phyloP scores from a whole-genome alignment of 2,113 vertebrate species.

The Pycnonotus jocosus region DNA sequence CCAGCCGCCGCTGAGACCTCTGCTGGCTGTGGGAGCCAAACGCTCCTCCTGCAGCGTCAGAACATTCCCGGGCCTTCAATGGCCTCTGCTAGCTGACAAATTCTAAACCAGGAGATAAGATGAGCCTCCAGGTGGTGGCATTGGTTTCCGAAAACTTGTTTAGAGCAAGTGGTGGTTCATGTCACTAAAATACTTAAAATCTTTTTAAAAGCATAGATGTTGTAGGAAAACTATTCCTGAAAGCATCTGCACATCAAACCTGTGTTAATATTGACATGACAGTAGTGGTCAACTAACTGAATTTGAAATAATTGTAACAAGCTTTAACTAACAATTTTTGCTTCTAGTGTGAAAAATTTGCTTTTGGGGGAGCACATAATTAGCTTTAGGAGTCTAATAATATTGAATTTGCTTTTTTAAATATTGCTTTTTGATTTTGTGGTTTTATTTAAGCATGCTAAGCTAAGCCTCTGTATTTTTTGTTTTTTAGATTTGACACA shows the following conservation, averaged over 20 bases:
- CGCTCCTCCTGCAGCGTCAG: not conserved
- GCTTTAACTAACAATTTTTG: constrained; percentile 42
- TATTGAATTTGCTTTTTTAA: constrained; percentile 47
- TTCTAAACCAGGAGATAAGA: not conserved
- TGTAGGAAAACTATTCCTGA: not conserved
- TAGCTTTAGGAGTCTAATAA: constrained; percentile 42
- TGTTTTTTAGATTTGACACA: constrained; percentile 89
- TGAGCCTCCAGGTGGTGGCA: not conserved
- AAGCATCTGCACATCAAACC: not conserved
- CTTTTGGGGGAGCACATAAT: constrained; percentile 32
- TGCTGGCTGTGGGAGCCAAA: not conserved
- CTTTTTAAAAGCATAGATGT: not conserved
- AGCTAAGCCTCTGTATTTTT: constrained; percentile 84
- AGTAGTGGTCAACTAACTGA: constrained; percentile 10
- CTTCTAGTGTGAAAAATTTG: constrained; percentile 12
- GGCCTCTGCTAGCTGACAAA: not conserved
- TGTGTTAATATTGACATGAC: not conserved
- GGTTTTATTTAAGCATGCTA: constrained; percentile 83
- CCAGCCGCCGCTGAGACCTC: not conserved
- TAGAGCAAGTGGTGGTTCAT: not conserved
- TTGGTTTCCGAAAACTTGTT: not conserved
- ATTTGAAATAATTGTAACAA: constrained; percentile 30
- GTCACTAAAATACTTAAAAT: not conserved
- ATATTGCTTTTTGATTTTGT: constrained; percentile 72
- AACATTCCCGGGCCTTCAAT: fast-evolving